Evolutionary conservation across 2,113 vertebrate species (phyloP).

Genomic region (Mormyrus iriodes): DNA sequence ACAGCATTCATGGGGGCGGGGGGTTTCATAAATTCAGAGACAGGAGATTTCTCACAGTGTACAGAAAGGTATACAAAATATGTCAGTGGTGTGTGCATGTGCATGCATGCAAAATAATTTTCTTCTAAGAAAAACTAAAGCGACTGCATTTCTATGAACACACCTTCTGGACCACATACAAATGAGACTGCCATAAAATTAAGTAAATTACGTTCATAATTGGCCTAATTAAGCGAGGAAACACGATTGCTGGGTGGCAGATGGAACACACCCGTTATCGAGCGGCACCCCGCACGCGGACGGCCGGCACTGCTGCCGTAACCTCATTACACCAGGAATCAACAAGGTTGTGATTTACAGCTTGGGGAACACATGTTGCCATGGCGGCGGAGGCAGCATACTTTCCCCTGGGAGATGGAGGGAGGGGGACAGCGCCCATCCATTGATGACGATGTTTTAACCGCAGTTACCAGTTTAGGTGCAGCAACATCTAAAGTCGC

Average conservation of each 20-base stretch:
- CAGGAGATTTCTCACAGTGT: neutral
- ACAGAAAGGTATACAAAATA: neutral
- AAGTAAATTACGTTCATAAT: conserved; percentile 2
- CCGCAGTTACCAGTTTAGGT: neutral
- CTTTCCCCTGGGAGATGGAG: neutral
- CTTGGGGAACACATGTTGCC: conserved; percentile 20
- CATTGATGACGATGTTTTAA: conserved; percentile 10
- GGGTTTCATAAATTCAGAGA: neutral
- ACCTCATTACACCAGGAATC: conserved; percentile 12
- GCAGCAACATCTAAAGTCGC: neutral
- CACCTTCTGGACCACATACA: neutral
- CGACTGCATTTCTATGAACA: neutral
- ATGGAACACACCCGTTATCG: neutral
- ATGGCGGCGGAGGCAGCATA: conserved; percentile 5
- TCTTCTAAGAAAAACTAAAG: neutral
- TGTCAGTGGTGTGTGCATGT: neutral
- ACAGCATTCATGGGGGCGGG: neutral
- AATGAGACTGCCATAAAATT: neutral
- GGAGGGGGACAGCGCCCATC: neutral
- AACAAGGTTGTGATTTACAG: conserved; percentile 18
- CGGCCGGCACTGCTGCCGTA: neutral
- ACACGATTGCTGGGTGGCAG: neutral
- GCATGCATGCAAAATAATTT: neutral
- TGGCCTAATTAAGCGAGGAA: conserved; percentile 14
- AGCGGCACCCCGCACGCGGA: neutral